Base-by-base conservation (phyloP, 1,140 invertebrate genomes). In the Trichonephila inaurata region DNA sequence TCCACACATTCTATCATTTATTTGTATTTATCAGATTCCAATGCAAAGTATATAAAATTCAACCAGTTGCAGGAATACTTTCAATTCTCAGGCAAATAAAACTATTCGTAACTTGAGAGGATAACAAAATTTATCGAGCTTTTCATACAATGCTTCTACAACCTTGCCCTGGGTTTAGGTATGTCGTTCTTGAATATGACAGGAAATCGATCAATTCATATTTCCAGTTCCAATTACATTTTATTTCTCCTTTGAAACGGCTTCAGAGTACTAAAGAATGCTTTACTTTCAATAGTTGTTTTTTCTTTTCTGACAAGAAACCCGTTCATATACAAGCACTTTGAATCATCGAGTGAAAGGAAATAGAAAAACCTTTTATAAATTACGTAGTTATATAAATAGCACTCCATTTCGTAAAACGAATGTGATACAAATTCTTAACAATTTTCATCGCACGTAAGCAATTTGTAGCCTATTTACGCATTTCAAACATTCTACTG, bases 161-260 rank as follows among this genome's bases (percentile, higher is more conserved):
- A 60, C 83, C 58, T 85, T 51, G 16, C 21, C 18, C 21, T 61
- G 12, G 44, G 81, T 10, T 0, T 51, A 18, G 83, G 58, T n/a
- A n/a, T 85, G 83, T 61, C 44, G 28, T 61, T 60, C 44, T 85
- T n/a, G 18, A 60, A 21, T 16, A n/a, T 60, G 83, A 85, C 83
- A 85, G 83, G 4, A 85, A 85, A 85, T 85, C 83, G 51, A 85
- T 85, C 19, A 14, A 85, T 85, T 85, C 83, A 85, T 61, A 60
- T 51, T 44, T 85, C 83, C 51, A 58, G 21, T 33, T 77, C 72
- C 24, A 77, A 77, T 18, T 77, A 18, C 16, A 77, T 77, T 77
- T 77, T 77, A 40, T 77, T 77, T 16, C 33, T 33, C 33, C 14
- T 40, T 28, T 33, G 18, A 16, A 40, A 28, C 12, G 24, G 24